Conservation (phyloP, 2,888 invertebrate genomes). For the Aspidiotus rigidus region DNA sequence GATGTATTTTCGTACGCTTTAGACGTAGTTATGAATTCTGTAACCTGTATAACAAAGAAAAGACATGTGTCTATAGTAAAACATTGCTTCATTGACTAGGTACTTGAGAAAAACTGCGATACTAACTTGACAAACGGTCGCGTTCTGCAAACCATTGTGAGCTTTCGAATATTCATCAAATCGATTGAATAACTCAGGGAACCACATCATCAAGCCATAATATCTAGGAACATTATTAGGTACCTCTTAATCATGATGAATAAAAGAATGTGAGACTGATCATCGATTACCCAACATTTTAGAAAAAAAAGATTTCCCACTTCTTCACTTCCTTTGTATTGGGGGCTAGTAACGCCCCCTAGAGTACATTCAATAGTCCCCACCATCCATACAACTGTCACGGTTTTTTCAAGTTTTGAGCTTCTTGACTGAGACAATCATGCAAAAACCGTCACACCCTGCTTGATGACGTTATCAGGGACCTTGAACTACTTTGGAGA, state of each 20-base stretch:
- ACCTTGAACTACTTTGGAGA: no score
- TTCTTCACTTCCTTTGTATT: no score
- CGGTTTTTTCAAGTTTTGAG: no score
- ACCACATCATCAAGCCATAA: conserved; percentile 95
- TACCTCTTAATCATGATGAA: background rate
- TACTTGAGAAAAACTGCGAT: background rate
- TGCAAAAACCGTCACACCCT: no score
- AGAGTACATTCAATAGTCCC: no score
- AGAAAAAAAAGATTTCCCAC: no score
- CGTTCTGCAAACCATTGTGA: conserved; percentile 49
- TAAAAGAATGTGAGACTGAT: no score
- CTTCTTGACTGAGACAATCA: no score
- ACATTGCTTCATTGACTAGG: background rate
- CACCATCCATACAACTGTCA: no score
- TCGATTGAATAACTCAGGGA: conserved; percentile 85
- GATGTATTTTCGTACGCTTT: conserved; percentile 51
- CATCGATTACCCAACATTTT: no score
- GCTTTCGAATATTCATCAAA: conserved; percentile 68
- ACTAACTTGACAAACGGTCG: conserved; percentile 42
- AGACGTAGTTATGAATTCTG: conserved; percentile 55
- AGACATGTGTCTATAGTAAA: conserved; percentile 43
- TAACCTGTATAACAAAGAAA: conserved; percentile 53
- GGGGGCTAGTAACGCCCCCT: no score
- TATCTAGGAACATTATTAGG: conserved; percentile 50
- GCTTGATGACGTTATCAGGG: no score